Base-by-base conservation (phyloP, 2,888 invertebrate species). In the Helicoverpa assulta region DNA sequence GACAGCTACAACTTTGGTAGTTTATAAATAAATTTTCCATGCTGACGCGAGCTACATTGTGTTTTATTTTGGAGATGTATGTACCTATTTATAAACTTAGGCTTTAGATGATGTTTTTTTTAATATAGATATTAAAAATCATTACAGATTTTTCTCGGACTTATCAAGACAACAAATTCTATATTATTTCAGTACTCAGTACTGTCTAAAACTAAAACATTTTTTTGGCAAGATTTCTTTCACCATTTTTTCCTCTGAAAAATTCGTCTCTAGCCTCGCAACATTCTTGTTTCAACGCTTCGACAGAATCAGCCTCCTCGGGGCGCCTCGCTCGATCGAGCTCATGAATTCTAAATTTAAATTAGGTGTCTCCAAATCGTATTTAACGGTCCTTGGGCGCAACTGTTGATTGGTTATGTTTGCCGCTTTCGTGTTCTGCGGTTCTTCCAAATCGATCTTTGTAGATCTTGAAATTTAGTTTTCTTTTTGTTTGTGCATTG, bases 331-430 rank as follows among this genome's bases (percentile, higher is more conserved):
- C 88, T 88, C 90, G 89, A 91, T 90, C 89, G 90, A 89, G 89
- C 90, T 85, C 88, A 85, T 86, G 86, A 87, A 88, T 90, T 90
- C 89, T 85, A 90, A 89, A 91, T 92, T 92, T 89, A 89, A 92
- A 92, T 91, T 89, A 89, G 89, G 86, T 88, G 89, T 88, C 88
- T 88, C 87, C 86, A 88, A 90, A 90, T 90, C 87, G 88, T 85
- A 87, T 91, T 90, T 89, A 90, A 89, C 87, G 87, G 88, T 85
- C 82, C 84, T 89, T 87, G 87, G 77, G 80, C 83, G 85, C 84
- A 85, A 86, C 88, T 85, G 88, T 86, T 86, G 88, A 86, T 89
- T 86, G 85, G 85, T 78, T 83, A 82, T 86, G 84, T 84, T 84
- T 83, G 80, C 71, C 78, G 72, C 78, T 76, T 70, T 82, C 71